Evolutionary conservation across 2,797 vertebrate genomes (phyloP).

Genomic region (Synanceia verrucosa): DNA sequence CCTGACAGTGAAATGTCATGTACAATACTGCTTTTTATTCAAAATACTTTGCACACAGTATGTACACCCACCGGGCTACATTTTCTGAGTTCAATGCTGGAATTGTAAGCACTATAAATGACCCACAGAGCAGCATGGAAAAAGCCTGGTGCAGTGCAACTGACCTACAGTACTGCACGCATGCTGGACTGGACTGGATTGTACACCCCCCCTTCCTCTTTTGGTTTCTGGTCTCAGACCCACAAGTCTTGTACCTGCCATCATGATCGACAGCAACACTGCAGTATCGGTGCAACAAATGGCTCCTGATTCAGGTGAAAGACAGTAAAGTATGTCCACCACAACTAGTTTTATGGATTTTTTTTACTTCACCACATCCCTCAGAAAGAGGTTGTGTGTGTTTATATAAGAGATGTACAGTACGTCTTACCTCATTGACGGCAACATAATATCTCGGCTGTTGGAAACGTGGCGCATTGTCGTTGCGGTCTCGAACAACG

Average conservation of each 20-base stretch:
- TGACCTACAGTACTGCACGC: not conserved
- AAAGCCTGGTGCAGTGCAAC: not conserved
- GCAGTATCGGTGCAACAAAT: slow-evolving; percentile 12
- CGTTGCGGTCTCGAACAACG: slow-evolving; percentile 94
- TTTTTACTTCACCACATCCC: not conserved
- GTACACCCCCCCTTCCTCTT: not conserved
- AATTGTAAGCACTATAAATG: not conserved
- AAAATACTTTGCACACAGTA: not conserved
- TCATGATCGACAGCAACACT: slow-evolving; percentile 20
- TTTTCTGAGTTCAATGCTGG: not conserved
- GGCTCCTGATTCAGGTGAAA: slow-evolving; percentile 8
- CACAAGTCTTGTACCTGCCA: slow-evolving; percentile 6
- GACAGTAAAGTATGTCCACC: not conserved
- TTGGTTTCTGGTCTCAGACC: slow-evolving; percentile 2
- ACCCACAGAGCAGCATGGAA: slow-evolving; percentile 9
- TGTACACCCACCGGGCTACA: not conserved
- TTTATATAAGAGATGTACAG: too few species aligned
- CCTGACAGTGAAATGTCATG: slow-evolving; percentile 21
- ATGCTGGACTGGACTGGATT: not conserved
- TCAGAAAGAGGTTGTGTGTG: too few species aligned
- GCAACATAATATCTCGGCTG: slow-evolving; percentile 90
- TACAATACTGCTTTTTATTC: slow-evolving; percentile 13
- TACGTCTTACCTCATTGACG: slow-evolving; percentile 90
- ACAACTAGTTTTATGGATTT: not conserved
- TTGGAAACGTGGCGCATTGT: slow-evolving; percentile 91